Base-by-base conservation (phyloP, 2,888 invertebrate genomes). In the Branchellion lobata region DNA sequence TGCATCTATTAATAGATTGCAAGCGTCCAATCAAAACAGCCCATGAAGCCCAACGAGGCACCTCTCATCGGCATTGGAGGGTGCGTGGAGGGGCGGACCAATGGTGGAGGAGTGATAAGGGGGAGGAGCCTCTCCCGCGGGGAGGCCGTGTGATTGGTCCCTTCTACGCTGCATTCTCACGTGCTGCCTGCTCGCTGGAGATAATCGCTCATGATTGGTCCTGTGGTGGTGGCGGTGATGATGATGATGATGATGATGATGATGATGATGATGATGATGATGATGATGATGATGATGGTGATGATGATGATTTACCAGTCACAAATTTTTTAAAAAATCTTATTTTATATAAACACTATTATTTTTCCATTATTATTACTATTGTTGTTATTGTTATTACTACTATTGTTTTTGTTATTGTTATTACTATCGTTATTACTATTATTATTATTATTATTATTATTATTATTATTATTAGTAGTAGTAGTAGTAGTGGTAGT, bases 241-340 rank as follows among this genome's bases (percentile, higher is more conserved):
- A 24, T 75, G 1, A 75, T 61, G 40, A 68, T 71, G 65, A 21
- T 14, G 51, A n/a, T 47, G 76, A 61, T 69, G 51, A 0, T 68
- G 29, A 61, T n/a, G 51, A 11, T 27, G 76, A 76, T 24, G 68
- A 68, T 34, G 18, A 47, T 24, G 68, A 47, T 24, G 1, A 47
- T 11, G 27, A 71, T 2, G 76, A 47, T 27, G 69, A 47, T 27
- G 51, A 75, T n/a, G 68, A 75, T 27, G 76, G 21, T 21, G 53
- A 51, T 21, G n/a, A n/a, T n/a, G n/a, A n/a, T n/a, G n/a, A n/a
- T n/a, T n/a, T n/a, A n/a, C n/a, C n/a, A n/a, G n/a, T n/a, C n/a
- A n/a, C n/a, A n/a, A n/a, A n/a, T n/a, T 51, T 51, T 14, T 21
- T 51, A 21, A 18, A 18, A 21, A 14, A 14, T 14, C 21, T 51